Base-by-base conservation (phyloP, 1,140 invertebrate genomes). In the Euschistus heros region DNA sequence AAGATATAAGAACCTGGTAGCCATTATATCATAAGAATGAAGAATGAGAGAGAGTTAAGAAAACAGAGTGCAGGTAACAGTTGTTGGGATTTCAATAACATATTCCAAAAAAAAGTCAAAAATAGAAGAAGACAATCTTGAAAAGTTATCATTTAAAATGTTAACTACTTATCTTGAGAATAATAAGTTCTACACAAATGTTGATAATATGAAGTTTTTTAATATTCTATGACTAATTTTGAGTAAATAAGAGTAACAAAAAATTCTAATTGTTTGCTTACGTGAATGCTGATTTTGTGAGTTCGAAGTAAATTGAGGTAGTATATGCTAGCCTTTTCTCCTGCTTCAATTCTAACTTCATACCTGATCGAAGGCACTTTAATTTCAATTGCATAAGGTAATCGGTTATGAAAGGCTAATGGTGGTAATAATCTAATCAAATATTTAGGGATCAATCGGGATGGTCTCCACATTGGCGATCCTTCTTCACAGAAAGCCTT, bases 361-460 rank as follows among this genome's bases (percentile, higher is more conserved):
- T 82, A 80, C 54, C 76, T 75, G 24, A 78, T 75, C 22, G 71
- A 70, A 18, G 80, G 76, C 59, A 82, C 79, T 63, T 77, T 75
- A 8, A 86, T 73, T 69, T 85, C 80, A 10, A 87, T 71, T 1
- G 83, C 81, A 70, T 86, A 85, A 2, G 89, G 89, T 30, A 92
- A 77, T 54, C 84, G 82, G 73, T 92, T 92, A 73, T 89, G 84
- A 7, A 92, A 77, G 17, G 84, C 77, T 24, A 91, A 75, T 0
- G 89, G 86, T 2, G 89, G 86, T 65, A 88, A 71, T 8, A 91
- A 77, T 42, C 81, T 80, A 30, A 92, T 79, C 4, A 84, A 75
- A 70, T 88, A 88, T 72, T 90, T 89, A 0, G 88, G 88, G 17
- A 89, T 76, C 30, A 76, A 70, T 63, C 76, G 75, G 66, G 74